Evolutionary conservation across 2,113 vertebrate genomes (phyloP).

Genomic region (Corythaixoides concolor): DNA sequence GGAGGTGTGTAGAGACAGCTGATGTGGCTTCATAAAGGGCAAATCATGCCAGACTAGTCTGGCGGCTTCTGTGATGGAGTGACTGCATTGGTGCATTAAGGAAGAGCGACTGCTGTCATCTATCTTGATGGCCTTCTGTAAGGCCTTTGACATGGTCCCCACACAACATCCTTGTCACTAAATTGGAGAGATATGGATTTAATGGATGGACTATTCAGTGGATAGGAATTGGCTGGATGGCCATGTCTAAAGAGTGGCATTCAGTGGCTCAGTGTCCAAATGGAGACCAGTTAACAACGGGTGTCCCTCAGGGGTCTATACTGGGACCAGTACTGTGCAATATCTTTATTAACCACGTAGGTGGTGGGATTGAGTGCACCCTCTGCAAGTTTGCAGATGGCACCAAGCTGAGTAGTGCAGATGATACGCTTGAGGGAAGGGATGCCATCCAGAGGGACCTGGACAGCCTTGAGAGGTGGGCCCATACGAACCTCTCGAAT

Average conservation of each 20-base stretch:
- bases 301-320: background rate
- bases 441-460: background rate
- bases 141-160: background rate
- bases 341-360: background rate
- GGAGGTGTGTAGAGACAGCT: background rate
- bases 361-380: background rate
- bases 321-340: background rate
- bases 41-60: background rate
- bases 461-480: background rate
- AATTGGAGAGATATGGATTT: background rate
- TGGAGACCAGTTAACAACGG: background rate
- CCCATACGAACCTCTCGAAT: rapidly evolving
- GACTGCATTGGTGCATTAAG: background rate
- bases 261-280: background rate
- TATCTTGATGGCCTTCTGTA: background rate
- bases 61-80: background rate
- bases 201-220: background rate
- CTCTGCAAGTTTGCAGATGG: background rate
- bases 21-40: background rate
- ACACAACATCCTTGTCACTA: background rate
- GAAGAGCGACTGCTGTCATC: background rate
- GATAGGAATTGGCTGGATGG: background rate
- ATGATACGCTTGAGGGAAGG: background rate
- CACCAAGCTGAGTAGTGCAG: background rate
- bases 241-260: background rate